phyloP scores from a whole-genome alignment of 2,888 invertebrate species.

The Lydus trimaculatus region DNA sequence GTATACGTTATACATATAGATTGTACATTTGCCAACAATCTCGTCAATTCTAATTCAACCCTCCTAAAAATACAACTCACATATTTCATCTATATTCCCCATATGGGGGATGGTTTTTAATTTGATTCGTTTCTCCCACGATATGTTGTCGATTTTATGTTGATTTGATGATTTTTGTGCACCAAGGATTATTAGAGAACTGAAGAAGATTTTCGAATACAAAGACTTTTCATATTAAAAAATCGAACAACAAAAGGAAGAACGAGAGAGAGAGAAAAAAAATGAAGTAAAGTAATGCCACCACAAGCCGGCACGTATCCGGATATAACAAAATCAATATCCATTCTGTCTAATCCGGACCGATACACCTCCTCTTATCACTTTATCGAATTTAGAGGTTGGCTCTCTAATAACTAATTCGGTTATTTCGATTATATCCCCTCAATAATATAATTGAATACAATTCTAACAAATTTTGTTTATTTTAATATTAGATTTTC shows the following conservation, averaged over 20 bases:
- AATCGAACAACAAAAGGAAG: not conserved
- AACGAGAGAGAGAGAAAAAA: not conserved
- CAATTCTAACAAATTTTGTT: not conserved
- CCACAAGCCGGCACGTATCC: slow-evolving; percentile 1
- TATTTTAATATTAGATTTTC: not conserved
- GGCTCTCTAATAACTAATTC: slow-evolving; percentile 1
- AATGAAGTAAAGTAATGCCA: not conserved
- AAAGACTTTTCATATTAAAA: not conserved
- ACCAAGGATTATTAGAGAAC: not conserved
- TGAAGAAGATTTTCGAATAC: not conserved
- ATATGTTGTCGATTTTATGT: not conserved
- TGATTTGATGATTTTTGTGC: not conserved
- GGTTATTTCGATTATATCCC: not conserved
- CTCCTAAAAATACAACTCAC: not conserved
- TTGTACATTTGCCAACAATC: slow-evolving; percentile 3
- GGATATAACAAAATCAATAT: slow-evolving; percentile 3
- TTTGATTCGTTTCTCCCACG: not conserved
- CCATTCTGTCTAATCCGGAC: not conserved
- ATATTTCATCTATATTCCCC: not conserved
- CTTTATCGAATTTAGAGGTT: slow-evolving; percentile 1
- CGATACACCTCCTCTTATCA: slow-evolving; percentile 4
- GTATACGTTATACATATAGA: not conserved
- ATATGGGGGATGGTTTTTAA: not conserved
- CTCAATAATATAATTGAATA: not conserved
- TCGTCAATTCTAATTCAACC: slow-evolving; percentile 7